These are phyloP conservation scores for Argynnis bischoffii DNA, from an alignment of 2,888 invertebrate genomes.

Conservation along the genomic window DNA sequence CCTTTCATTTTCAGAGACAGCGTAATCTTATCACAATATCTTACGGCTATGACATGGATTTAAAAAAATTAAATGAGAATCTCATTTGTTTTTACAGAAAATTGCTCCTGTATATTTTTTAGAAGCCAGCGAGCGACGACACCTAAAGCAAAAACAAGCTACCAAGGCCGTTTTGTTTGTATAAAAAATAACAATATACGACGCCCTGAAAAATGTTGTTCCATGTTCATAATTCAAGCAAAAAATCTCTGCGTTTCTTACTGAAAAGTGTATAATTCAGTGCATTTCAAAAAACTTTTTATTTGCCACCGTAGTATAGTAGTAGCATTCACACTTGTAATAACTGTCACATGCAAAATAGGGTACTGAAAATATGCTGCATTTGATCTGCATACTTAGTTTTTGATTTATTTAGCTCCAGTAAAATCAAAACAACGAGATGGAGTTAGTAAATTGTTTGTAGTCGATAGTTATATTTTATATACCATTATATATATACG, in stretches of 20 bases:
- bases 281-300: conserved; percentile 21
- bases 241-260: neutral
- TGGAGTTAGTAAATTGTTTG: no score
- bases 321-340: conserved; percentile 16
- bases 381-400: no score
- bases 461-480: no score
- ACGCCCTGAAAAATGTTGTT: neutral
- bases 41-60: no score
- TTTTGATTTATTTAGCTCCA: no score
- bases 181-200: conserved; percentile 7
- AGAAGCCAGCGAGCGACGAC: neutral
- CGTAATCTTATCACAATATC: no score
- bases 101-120: neutral
- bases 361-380: neutral
- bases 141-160: neutral
- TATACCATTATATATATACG: no score
- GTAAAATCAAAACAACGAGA: no score
- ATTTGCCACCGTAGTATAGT: conserved; percentile 16
- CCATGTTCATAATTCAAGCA: neutral
- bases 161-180: conserved; percentile 2
- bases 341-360: conserved; percentile 24
- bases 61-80: neutral
- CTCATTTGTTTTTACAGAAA: neutral
- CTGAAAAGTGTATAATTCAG: neutral
- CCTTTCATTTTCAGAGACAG: no score